A percentile compares a stretch with the other conserved stretches of the same genome.
Evolutionary conservation across 2,888 invertebrate species (phyloP).

Genomic region (Ashinkailepas kermadecensis): DNA sequence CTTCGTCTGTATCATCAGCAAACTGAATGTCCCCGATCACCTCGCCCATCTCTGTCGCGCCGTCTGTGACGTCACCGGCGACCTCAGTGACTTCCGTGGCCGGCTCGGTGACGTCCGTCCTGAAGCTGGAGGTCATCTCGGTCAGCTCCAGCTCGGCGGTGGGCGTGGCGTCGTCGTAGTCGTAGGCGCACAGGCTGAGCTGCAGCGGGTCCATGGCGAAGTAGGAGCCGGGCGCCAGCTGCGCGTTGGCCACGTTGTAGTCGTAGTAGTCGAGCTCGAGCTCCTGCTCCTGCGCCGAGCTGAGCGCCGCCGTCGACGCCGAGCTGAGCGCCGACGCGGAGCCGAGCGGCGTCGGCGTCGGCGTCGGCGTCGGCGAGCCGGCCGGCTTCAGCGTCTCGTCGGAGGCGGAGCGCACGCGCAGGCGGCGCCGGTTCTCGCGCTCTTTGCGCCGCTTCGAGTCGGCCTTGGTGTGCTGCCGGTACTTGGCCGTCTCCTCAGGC

Average conservation of each 20-base stretch:
- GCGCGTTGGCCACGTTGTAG: slow-evolving; percentile 38
- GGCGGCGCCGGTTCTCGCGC: not conserved
- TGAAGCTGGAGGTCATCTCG: slow-evolving; percentile 17
- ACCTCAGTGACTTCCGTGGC: slow-evolving; percentile 22
- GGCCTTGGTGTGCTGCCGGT: not conserved
- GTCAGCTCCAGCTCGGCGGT: slow-evolving; percentile 25
- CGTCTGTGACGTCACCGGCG: slow-evolving; percentile 28
- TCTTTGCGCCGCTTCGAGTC: not conserved
- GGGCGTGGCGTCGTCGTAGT: slow-evolving; percentile 23
- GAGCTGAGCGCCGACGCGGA: not conserved
- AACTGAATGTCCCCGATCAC: slow-evolving; percentile 31
- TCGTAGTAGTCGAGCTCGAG: slow-evolving; percentile 40
- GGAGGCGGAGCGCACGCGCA: not conserved
- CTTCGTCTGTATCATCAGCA: slow-evolving; percentile 32
- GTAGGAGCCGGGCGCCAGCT: slow-evolving; percentile 38
- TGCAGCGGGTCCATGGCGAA: slow-evolving; percentile 37
- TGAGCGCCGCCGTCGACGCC: not conserved
- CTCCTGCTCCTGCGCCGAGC: slow-evolving; percentile 34
- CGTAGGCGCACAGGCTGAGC: slow-evolving; percentile 14
- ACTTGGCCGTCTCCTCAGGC: not conserved
- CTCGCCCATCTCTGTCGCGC: slow-evolving; percentile 23
- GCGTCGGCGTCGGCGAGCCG: not conserved
- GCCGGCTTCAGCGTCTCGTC: not conserved
- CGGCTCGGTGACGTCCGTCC: not conserved
- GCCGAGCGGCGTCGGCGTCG: not conserved